Evolutionary conservation across 2,888 invertebrate genomes (phyloP).

Genomic region (Lochmaea capreae): DNA sequence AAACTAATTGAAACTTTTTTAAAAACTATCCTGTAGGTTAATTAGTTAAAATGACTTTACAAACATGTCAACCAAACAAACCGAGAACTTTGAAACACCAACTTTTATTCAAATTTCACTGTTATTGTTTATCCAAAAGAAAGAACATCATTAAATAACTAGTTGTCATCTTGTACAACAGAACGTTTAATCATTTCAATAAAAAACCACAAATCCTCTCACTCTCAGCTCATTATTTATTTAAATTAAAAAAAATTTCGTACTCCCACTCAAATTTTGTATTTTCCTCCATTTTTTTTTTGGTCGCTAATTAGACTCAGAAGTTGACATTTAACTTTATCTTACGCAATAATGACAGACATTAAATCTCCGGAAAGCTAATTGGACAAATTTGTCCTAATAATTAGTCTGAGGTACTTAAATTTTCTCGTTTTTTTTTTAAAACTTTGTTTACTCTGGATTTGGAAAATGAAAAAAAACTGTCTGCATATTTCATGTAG

Average conservation of each 20-base stretch:
- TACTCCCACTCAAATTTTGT: not conserved
- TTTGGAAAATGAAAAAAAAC: not conserved
- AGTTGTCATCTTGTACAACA: too few relatives aligned
- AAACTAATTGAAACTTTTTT: too few relatives aligned
- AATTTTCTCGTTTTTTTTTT: not conserved
- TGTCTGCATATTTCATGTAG: not conserved
- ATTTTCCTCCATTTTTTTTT: not conserved
- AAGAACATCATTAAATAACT: too few relatives aligned
- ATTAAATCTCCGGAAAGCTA: not conserved
- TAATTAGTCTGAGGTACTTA: not conserved
- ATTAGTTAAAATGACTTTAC: too few relatives aligned
- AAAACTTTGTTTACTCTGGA: not conserved
- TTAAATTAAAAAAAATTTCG: not conserved
- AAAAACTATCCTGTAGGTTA: too few relatives aligned
- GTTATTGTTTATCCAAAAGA: too few relatives aligned
- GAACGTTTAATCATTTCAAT: too few relatives aligned
- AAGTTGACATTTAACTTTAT: not conserved
- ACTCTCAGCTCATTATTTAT: not conserved
- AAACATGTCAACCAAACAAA: too few relatives aligned
- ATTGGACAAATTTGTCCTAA: constrained; percentile 8
- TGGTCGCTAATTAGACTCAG: not conserved
- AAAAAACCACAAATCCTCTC: too few relatives aligned
- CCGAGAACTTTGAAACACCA: too few relatives aligned
- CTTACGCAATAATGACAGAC: not conserved
- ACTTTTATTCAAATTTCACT: too few relatives aligned